Conservation (phyloP, 2,113 vertebrate genomes). For the Myotis brandtii region DNA sequence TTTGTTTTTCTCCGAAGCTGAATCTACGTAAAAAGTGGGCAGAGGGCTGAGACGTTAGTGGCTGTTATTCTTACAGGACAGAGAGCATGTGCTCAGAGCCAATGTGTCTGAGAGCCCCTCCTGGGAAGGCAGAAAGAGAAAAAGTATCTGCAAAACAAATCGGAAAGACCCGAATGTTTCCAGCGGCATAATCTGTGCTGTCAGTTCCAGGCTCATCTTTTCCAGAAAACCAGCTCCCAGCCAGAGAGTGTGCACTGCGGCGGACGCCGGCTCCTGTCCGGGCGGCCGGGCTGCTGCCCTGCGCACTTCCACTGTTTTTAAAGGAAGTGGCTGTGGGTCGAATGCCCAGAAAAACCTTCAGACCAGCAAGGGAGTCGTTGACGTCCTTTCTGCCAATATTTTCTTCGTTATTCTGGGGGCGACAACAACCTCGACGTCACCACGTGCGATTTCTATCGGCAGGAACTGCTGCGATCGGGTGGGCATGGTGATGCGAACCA, state of each 20-base stretch:
- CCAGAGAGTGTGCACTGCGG: neutral
- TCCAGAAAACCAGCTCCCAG: constrained; percentile 14
- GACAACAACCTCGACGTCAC: neutral
- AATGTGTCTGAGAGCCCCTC: neutral
- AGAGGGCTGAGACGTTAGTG: neutral
- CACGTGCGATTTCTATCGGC: neutral
- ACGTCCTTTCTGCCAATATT: neutral
- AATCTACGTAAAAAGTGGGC: neutral
- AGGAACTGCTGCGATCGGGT: neutral
- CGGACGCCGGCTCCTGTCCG: neutral
- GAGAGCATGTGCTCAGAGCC: neutral
- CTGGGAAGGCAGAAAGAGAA: neutral
- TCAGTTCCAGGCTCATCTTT: constrained; percentile 47
- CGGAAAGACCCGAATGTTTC: neutral
- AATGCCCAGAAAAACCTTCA: neutral
- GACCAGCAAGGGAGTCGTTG: neutral
- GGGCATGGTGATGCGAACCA: neutral
- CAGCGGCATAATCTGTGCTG: neutral
- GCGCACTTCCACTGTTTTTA: neutral
- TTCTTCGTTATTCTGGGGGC: neutral
- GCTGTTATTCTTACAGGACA: neutral
- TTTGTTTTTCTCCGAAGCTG: neutral
- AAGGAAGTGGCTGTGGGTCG: neutral
- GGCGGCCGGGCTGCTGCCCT: neutral
- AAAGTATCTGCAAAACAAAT: neutral